Base-by-base conservation (phyloP, 2,113 vertebrate genomes). In the Lamprotornis superbus region DNA sequence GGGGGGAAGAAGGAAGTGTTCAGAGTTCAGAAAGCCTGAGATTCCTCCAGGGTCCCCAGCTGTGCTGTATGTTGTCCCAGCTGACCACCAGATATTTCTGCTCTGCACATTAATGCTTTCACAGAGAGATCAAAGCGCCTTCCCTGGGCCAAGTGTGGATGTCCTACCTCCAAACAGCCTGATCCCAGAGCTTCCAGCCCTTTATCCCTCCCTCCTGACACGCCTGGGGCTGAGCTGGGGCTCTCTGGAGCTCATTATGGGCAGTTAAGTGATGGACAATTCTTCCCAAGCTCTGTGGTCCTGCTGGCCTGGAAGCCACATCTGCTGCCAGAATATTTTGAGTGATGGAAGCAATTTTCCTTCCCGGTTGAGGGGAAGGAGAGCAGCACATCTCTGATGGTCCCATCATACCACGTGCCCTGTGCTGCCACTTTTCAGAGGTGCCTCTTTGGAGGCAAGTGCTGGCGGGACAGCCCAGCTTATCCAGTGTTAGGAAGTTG, bases 11-110 rank as follows among this genome's bases (percentile, higher is more conserved):
- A 85, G 79, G 93, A 96, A 96, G 68, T 74, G 76, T 77, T 94
- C 2, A 2, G 83, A 77, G 91, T 81, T 84, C 85, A 93, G 67
- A 86, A 92, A 59, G 28, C 87, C 85, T 78, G 39, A 52, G 60
- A 81, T 95, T 90, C 80, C 96, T 91, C 95, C 47, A 76, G 96
- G 85, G 90, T 94, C 44, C 80, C 83, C 94, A 96, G 85, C 94
- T 96, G 92, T 86, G 73, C 87, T 95, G 82, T 88, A 40, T 95
- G 85, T 94, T 96, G 95, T 93, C 94, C 92, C 94, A 90, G 75
- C 94, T 96, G 93, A 93, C 74, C 0, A 4, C 27, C 91, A 90
- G 78, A 85, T 80, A 96, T 93, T 97, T 96, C 93, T n/a, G 10
- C 79, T 67, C 94, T 15, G 82, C 82, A 37, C 56, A 13, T 78